phyloP scores from a whole-genome alignment of 1,140 invertebrate species.

The Eupristina koningsbergeri region DNA sequence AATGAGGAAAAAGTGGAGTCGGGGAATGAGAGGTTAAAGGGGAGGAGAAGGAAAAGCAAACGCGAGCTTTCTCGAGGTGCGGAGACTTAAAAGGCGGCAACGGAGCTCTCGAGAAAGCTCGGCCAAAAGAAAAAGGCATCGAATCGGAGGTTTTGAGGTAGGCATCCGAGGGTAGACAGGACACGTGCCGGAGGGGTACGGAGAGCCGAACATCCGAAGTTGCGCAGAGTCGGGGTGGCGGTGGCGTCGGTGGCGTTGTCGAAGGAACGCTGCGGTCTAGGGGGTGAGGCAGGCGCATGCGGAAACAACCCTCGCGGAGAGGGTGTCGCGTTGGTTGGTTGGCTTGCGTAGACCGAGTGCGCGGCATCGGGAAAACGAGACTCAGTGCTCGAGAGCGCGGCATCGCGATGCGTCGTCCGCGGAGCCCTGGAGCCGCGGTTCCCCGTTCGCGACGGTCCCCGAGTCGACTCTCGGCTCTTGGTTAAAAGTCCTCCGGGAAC shows the following conservation, averaged over 20 bases:
- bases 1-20: neutral
- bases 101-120: neutral
- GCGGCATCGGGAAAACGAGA: constrained; percentile 68
- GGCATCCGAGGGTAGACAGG: neutral
- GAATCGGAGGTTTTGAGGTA: neutral
- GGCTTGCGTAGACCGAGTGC: constrained; percentile 69
- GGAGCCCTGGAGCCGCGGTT: neutral
- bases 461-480: no score
- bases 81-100: no score
- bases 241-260: constrained; percentile 50
- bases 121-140: constrained; percentile 5
- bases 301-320: constrained; percentile 24
- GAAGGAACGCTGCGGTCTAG: constrained; percentile 64
- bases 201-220: neutral
- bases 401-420: constrained; percentile 69
- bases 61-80: no score
- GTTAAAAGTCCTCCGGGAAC: no score
- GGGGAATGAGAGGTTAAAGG: neutral
- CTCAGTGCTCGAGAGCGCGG: constrained; percentile 70
- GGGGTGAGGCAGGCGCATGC: constrained; percentile 55
- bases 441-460: constrained; percentile 31
- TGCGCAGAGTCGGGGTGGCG: constrained; percentile 38
- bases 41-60: neutral
- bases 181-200: neutral
- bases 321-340: constrained; percentile 55